Evolutionary conservation across 2,113 vertebrate species (phyloP).

Genomic region (Boleophthalmus pectinirostris): DNA sequence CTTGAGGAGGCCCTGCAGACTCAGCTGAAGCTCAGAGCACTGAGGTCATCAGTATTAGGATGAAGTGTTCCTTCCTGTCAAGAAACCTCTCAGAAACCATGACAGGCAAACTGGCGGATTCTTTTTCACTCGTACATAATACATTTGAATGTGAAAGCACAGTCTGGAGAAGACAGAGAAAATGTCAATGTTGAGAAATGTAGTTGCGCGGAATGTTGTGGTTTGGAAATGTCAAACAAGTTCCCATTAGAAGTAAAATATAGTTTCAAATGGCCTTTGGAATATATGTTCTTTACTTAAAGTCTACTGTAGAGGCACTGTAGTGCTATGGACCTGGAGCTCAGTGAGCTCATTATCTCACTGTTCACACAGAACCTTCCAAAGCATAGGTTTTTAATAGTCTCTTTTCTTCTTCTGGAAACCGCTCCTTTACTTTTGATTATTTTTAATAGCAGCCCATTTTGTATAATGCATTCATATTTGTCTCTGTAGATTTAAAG

Average conservation of each 20-base stretch:
- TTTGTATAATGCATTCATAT: constrained; percentile 48
- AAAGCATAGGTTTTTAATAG: constrained; percentile 24
- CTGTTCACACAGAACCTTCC: constrained; percentile 15
- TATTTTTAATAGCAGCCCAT: constrained; percentile 53
- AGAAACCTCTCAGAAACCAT: constrained; percentile 8
- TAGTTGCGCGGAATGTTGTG: constrained; percentile 7
- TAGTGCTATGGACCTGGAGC: constrained; percentile 11
- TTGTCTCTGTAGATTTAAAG: constrained; percentile 63
- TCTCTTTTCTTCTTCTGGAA: constrained; percentile 41
- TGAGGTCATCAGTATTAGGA: constrained; percentile 29
- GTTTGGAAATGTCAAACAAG: constrained; percentile 37
- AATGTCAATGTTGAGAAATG: constrained; percentile 44
- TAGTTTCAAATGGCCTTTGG: constrained; percentile 46
- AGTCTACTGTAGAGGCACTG: constrained; percentile 8
- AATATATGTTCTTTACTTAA: constrained; percentile 29
- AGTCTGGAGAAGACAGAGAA: background rate
- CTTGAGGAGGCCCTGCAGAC: constrained; percentile 30
- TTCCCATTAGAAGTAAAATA: constrained; percentile 34
- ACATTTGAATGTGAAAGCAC: background rate
- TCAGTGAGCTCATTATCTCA: constrained; percentile 10
- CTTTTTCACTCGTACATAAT: constrained; percentile 14
- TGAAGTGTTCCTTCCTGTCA: constrained; percentile 36
- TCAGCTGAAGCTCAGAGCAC: constrained; percentile 33
- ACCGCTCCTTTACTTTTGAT: constrained; percentile 47
- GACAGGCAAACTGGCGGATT: constrained; percentile 16